phyloP scores from a whole-genome alignment of 2,797 vertebrate genomes.

The Xiphophorus birchmanni region DNA sequence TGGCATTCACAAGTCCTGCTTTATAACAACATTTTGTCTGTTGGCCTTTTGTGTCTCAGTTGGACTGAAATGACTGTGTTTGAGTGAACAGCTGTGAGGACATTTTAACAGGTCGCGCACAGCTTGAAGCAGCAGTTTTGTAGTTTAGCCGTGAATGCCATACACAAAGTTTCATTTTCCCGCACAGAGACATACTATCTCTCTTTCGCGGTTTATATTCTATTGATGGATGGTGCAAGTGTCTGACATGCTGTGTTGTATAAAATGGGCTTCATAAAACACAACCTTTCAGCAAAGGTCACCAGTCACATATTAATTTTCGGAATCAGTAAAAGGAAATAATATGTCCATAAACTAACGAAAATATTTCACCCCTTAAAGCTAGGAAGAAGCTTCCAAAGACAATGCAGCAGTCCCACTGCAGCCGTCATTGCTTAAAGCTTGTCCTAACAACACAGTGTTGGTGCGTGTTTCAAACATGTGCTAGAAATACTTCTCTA shows the following conservation, averaged over 20 bases:
- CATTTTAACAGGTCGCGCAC: slow-evolving; percentile 34
- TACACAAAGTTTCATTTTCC: slow-evolving; percentile 23
- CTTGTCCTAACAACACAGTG: too few species aligned
- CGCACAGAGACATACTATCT: not conserved
- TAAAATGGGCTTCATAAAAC: slow-evolving; percentile 30
- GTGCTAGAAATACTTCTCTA: not conserved
- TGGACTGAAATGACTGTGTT: slow-evolving; percentile 24
- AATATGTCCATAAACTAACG: slow-evolving; percentile 22
- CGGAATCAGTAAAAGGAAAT: slow-evolving; percentile 15
- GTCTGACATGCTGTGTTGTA: slow-evolving; percentile 38
- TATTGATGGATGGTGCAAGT: slow-evolving; percentile 28
- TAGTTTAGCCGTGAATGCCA: slow-evolving; percentile 34
- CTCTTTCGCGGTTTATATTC: slow-evolving; percentile 42
- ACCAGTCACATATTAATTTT: slow-evolving; percentile 22
- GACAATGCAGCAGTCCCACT: not conserved
- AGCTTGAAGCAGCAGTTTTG: slow-evolving; percentile 28
- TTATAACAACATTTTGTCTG: slow-evolving; percentile 11
- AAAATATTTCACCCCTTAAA: not conserved
- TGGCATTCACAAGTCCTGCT: slow-evolving; percentile 8
- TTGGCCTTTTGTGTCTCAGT: slow-evolving; percentile 6
- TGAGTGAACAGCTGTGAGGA: slow-evolving; percentile 22
- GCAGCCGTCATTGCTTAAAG: not conserved
- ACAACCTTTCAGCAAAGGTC: slow-evolving; percentile 23
- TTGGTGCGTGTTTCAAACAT: not conserved
- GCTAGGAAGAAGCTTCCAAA: not conserved